Conservation (phyloP, 2,113 vertebrate genomes). For the Stigmatopora nigra region DNA sequence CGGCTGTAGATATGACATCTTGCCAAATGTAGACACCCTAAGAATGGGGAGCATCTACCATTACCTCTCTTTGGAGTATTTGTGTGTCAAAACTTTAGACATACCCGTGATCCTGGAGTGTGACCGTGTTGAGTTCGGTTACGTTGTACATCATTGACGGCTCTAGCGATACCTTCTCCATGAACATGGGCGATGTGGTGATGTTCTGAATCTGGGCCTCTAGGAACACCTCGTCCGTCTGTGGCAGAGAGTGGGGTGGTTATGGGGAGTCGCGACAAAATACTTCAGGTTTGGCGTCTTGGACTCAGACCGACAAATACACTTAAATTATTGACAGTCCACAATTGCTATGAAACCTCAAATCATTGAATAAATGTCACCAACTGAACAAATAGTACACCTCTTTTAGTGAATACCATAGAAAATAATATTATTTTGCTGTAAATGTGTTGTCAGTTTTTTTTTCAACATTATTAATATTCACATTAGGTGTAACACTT, state of each 20-base stretch:
- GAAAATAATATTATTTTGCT: neutral
- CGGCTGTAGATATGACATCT: conserved; percentile 92
- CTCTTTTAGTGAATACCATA: no score
- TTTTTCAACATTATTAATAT: neutral
- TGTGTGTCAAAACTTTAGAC: no score
- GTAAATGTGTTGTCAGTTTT: neutral
- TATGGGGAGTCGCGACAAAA: neutral
- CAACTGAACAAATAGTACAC: neutral
- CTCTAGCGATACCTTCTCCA: conserved; percentile 97
- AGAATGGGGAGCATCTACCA: no score
- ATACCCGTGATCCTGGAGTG: conserved; percentile 74
- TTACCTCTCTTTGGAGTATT: no score
- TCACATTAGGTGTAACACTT: neutral
- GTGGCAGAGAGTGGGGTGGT: conserved; percentile 10
- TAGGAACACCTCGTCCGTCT: conserved; percentile 98
- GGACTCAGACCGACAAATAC: neutral
- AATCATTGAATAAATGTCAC: neutral
- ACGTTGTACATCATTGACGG: conserved; percentile 97
- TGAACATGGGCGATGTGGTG: conserved; percentile 97
- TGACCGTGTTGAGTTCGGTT: conserved; percentile 83
- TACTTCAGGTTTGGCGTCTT: neutral
- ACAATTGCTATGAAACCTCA: neutral
- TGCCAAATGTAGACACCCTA: conserved; percentile 91
- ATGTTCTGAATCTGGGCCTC: conserved; percentile 99
- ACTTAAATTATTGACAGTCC: neutral